These are phyloP conservation scores for Tenthredo scrophulariae DNA, from an alignment of 2,888 invertebrate species.

Conservation along the genomic window DNA sequence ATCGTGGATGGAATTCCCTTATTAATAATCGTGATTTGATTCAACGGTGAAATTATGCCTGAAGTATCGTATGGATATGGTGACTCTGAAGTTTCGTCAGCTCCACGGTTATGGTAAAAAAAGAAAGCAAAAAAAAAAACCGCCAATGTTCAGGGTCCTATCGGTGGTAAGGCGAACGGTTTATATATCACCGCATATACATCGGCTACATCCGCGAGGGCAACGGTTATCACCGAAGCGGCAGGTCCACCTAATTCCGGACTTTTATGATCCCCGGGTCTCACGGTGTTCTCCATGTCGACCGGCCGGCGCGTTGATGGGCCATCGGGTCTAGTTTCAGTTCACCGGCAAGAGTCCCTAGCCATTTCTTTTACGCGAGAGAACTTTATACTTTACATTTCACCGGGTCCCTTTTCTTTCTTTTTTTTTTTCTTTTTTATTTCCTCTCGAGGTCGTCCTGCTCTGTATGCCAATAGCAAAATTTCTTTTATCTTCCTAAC, in stretches of 20 bases:
- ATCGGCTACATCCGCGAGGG: constrained; percentile 17
- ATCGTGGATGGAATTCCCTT: neutral
- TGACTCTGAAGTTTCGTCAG: neutral
- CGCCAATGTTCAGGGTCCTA: neutral
- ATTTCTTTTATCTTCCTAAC: constrained; percentile 41
- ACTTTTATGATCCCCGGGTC: constrained; percentile 49
- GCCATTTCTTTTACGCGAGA: constrained; percentile 43
- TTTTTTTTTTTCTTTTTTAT: neutral
- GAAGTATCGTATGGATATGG: neutral
- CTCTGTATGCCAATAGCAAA: constrained; percentile 25
- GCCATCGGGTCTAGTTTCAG: constrained; percentile 50
- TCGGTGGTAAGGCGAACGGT: constrained; percentile 29
- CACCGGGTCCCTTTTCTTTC: neutral
- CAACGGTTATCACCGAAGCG: constrained; percentile 45
- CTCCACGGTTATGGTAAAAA: neutral
- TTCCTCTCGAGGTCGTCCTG: neutral
- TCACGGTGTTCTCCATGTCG: constrained; percentile 35
- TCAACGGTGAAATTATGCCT: neutral
- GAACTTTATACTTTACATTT: constrained; percentile 49
- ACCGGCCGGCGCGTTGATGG: constrained; percentile 28
- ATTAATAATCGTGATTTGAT: neutral
- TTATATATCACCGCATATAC: constrained; percentile 29
- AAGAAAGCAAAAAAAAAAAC: neutral
- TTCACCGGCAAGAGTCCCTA: constrained; percentile 41
- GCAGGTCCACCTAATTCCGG: constrained; percentile 51